These are phyloP conservation scores for Pithys albifrons DNA, from an alignment of 2,113 vertebrate genomes.

Conservation along the genomic window DNA sequence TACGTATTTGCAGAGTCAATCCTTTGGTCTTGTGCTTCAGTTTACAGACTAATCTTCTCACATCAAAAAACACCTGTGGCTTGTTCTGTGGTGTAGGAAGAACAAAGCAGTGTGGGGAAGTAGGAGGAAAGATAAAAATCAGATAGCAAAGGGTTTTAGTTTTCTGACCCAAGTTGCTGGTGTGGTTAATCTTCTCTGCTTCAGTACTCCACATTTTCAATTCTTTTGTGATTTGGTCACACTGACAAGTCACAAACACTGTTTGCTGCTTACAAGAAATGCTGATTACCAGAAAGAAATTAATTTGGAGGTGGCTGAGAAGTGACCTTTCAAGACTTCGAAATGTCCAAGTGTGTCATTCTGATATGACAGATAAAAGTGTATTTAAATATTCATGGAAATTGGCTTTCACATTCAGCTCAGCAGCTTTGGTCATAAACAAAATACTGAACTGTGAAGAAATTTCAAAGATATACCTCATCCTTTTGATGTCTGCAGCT, in stretches of 20 bases:
- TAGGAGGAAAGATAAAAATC: background rate
- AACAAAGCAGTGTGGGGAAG: background rate
- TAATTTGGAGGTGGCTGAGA: constrained; percentile 23
- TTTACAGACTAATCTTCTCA: background rate
- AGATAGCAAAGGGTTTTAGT: background rate
- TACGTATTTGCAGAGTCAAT: background rate
- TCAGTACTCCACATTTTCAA: background rate
- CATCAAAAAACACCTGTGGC: background rate
- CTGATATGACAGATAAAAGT: constrained; percentile 22
- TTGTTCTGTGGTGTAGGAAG: background rate
- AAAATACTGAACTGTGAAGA: constrained; percentile 17
- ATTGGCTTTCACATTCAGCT: constrained; percentile 3
- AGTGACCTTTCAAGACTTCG: constrained; percentile 23
- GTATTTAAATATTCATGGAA: constrained; percentile 50
- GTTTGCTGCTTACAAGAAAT: constrained; percentile 10
- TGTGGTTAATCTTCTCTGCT: constrained; percentile 1
- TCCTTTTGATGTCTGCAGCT: constrained; percentile 12
- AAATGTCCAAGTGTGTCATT: constrained; percentile 29
- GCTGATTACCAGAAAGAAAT: constrained; percentile 33
- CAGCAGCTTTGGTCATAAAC: background rate
- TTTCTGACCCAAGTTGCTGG: background rate
- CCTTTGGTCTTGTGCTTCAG: background rate
- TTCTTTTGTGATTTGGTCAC: background rate
- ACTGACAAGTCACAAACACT: background rate
- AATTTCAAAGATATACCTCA: constrained; percentile 12